phyloP scores from a whole-genome alignment of 92 coral and sea anemone species.

The Umimayanthus chanpuru region DNA sequence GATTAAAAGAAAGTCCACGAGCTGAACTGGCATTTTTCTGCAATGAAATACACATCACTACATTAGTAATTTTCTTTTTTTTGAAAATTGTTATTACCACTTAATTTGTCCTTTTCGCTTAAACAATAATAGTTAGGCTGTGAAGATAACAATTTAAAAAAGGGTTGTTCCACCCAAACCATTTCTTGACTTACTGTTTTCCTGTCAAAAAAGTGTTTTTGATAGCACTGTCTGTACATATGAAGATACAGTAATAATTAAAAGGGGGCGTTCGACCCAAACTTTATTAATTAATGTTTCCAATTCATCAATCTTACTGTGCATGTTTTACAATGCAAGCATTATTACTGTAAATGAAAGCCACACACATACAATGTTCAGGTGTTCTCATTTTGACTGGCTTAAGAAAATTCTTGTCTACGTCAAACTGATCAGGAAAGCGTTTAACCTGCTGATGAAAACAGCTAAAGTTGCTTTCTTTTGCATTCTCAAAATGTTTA shows the following conservation, averaged over 20 bases:
- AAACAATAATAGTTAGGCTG: background rate
- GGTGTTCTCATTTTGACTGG: background rate
- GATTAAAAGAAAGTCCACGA: background rate
- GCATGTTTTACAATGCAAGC: constrained; percentile 9
- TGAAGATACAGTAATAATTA: constrained; percentile 13
- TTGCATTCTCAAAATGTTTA: background rate
- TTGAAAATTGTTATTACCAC: constrained; percentile 7
- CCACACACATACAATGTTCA: background rate
- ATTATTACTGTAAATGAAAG: background rate
- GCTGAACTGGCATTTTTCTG: background rate
- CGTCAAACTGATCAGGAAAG: background rate
- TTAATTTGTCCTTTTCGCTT: constrained; percentile 7
- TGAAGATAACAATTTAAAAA: background rate
- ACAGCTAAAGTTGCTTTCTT: background rate
- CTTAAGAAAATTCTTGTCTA: background rate
- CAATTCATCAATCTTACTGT: background rate
- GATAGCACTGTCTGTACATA: background rate
- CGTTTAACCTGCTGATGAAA: background rate
- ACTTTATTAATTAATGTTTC: constrained; percentile 3
- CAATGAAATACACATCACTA: background rate
- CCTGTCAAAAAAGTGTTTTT: background rate
- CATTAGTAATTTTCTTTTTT: background rate
- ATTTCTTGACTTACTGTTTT: constrained; percentile 1
- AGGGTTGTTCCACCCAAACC: background rate
- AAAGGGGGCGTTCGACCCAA: constrained; percentile 22